Conservation (phyloP, 2,888 invertebrate genomes). For the Stenodera caucasica region DNA sequence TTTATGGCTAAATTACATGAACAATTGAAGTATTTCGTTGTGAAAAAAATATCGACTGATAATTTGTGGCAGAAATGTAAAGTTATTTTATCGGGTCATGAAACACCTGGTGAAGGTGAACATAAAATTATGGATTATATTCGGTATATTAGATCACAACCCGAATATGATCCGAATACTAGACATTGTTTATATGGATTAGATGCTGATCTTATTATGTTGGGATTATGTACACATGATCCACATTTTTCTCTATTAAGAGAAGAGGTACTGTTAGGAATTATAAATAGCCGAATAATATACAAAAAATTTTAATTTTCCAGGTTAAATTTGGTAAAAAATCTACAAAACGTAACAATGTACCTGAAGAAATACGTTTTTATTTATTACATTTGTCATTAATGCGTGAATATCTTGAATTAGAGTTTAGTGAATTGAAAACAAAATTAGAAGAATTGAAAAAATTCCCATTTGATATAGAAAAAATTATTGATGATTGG, state of each 20-base stretch:
- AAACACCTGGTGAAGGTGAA: conserved; percentile 98
- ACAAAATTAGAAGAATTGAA: conserved; percentile 63
- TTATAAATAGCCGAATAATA: conserved; percentile 9
- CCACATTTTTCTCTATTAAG: conserved; percentile 91
- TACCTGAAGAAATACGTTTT: conserved; percentile 90
- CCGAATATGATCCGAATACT: conserved; percentile 86
- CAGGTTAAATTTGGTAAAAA: conserved; percentile 76
- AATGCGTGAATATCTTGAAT: conserved; percentile 87
- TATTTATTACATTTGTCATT: conserved; percentile 90
- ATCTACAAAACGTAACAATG: conserved; percentile 65
- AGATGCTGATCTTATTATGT: conserved; percentile 97
- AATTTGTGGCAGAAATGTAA: conserved; percentile 84
- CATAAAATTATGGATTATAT: conserved; percentile 99
- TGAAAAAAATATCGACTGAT: conserved; percentile 81
- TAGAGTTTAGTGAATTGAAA: conserved; percentile 81
- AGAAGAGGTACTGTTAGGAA: conserved; percentile 72
- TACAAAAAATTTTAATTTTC: conserved; percentile 32
- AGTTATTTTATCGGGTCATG: conserved; percentile 89
- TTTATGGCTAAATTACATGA: conserved; percentile 91
- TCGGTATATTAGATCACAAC: conserved; percentile 79
- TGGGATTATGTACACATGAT: conserved; percentile 94
- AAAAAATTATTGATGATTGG: conserved; percentile 97
- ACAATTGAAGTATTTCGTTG: conserved; percentile 84
- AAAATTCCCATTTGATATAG: conserved; percentile 77
- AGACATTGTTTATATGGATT: conserved; percentile 96